Evolutionary conservation across 2,113 vertebrate genomes (phyloP).

Genomic region (Vidua chalybeata): DNA sequence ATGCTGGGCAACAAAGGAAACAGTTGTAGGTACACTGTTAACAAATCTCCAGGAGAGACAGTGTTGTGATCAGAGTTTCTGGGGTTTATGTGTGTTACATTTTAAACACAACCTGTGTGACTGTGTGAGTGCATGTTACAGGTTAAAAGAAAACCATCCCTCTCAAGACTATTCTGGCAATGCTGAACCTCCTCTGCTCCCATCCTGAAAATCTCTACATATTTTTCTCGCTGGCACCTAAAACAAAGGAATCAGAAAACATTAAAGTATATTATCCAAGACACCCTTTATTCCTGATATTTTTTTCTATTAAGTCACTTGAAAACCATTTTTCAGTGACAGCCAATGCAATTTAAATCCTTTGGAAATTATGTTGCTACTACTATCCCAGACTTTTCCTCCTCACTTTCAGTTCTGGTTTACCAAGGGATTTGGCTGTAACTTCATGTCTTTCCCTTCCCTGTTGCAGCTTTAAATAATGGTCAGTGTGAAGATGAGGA

Average conservation of each 20-base stretch:
- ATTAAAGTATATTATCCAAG: neutral
- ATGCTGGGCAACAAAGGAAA: neutral
- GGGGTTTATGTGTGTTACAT: neutral
- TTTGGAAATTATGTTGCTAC: neutral
- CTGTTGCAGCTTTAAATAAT: neutral
- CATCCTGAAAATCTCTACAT: neutral
- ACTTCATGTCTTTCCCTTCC: neutral
- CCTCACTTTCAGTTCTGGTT: neutral
- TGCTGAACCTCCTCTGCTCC: neutral
- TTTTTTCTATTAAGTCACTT: neutral
- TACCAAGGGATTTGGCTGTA: neutral
- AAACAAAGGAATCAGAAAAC: neutral
- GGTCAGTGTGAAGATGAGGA: neutral
- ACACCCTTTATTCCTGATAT: neutral
- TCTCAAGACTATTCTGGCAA: neutral
- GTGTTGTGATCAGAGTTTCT: neutral
- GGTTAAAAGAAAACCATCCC: neutral
- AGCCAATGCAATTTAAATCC: neutral
- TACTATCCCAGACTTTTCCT: neutral
- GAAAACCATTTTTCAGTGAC: neutral
- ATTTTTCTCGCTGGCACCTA: neutral
- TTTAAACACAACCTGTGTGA: neutral
- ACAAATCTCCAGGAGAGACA: neutral
- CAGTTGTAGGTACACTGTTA: neutral
- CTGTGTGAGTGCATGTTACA: rapidly evolving